These are phyloP conservation scores for Sebastes taczanowskii DNA, from an alignment of 2,797 vertebrate species.

Conservation along the genomic window DNA sequence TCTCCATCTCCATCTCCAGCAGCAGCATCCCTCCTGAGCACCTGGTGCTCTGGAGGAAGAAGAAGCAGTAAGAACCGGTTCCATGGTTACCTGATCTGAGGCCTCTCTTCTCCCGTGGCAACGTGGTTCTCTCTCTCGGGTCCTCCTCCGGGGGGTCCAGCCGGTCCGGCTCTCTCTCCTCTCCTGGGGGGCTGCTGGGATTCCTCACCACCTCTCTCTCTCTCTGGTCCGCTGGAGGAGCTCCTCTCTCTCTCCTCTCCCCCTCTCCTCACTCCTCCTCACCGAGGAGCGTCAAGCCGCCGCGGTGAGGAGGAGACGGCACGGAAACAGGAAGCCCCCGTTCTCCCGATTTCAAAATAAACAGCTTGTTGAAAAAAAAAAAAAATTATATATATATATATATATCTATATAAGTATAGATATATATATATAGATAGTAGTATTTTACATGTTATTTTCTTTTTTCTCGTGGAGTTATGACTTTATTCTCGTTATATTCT, in stretches of 20 bases:
- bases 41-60: constrained; percentile 26
- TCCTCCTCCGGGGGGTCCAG: constrained; percentile 78
- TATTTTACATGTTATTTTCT: too few species aligned
- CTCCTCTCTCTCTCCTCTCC: constrained; percentile 57
- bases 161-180: constrained; percentile 71
- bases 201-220: constrained; percentile 66
- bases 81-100: constrained; percentile 77
- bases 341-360: constrained; percentile 44
- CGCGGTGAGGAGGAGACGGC: background rate
- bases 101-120: constrained; percentile 74
- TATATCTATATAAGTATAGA: accelerated
- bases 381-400: too few species aligned
- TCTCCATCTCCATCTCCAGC: constrained; percentile 39
- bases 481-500: too few species aligned
- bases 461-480: too few species aligned
- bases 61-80: constrained; percentile 15
- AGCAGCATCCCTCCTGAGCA: constrained; percentile 30
- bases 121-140: constrained; percentile 75
- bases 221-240: constrained; percentile 66
- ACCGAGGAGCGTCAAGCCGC: constrained; percentile 54
- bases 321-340: background rate
- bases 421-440: too few species aligned
- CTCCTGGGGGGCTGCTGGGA: constrained; percentile 61
- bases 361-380: background rate
- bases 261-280: constrained; percentile 37